phyloP scores from a whole-genome alignment of 2,113 vertebrate genomes.

The Colaptes auratus region DNA sequence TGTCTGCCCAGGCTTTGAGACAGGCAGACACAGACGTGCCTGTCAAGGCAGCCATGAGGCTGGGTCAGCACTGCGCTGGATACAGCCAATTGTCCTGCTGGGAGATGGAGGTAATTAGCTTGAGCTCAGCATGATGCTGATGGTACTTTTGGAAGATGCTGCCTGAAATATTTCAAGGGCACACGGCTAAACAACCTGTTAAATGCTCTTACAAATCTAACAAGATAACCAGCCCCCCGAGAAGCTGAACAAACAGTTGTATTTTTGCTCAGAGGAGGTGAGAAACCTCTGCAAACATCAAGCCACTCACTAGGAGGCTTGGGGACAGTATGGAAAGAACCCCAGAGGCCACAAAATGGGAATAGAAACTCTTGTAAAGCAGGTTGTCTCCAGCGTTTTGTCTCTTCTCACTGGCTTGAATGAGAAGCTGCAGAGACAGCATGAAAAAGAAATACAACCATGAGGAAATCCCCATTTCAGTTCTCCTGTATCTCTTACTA shows the following conservation, averaged over 20 bases:
- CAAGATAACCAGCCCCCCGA: constrained; percentile 56
- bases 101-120: constrained; percentile 32
- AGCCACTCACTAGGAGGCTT: neutral
- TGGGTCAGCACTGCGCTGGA: neutral
- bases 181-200: constrained; percentile 18
- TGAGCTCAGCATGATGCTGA: neutral
- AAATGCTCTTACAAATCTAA: constrained; percentile 56
- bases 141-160: constrained; percentile 20
- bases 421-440: constrained; percentile 46
- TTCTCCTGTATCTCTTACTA: constrained; percentile 36
- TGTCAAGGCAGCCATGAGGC: neutral
- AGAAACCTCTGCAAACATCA: neutral
- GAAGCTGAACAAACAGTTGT: constrained; percentile 50
- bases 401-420: constrained; percentile 26
- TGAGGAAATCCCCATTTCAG: constrained; percentile 28
- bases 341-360: neutral
- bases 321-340: neutral
- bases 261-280: constrained; percentile 13
- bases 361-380: neutral
- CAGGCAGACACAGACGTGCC: neutral
- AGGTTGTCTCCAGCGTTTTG: neutral
- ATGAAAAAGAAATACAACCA: constrained; percentile 56
- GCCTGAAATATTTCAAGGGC: constrained; percentile 41
- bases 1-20: neutral
- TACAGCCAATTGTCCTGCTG: neutral